These are phyloP conservation scores for Neria commutata DNA, from an alignment of 2,888 invertebrate genomes.

Conservation along the genomic window DNA sequence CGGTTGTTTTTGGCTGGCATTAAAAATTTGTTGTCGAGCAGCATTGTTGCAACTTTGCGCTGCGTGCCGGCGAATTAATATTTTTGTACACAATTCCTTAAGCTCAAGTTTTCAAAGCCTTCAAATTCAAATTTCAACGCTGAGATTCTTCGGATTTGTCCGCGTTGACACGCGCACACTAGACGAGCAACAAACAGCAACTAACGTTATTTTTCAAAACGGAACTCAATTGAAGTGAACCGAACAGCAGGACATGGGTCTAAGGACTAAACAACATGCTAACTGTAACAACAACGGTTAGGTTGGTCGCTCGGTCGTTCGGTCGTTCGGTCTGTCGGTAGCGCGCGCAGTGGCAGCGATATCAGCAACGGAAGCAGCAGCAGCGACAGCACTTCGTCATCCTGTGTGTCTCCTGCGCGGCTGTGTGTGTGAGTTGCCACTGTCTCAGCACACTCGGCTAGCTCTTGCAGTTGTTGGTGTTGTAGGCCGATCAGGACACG, in stretches of 20 bases:
- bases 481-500: not conserved
- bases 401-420: not conserved
- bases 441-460: no score
- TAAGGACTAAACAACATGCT: conserved; percentile 37
- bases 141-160: conserved; percentile 31
- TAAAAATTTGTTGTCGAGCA: not conserved
- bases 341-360: conserved; percentile 33
- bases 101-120: not conserved
- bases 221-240: conserved; percentile 51
- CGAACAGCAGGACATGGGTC: conserved; percentile 39
- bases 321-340: no score
- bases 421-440: not conserved
- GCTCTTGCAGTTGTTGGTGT: not conserved
- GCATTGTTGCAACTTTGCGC: no score
- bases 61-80: no score
- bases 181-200: conserved; percentile 59
- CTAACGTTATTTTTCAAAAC: conserved; percentile 56
- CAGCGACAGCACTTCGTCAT: conserved; percentile 8
- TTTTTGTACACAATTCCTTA: not conserved
- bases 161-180: conserved; percentile 57
- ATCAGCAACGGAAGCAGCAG: conserved; percentile 20
- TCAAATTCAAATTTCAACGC: not conserved
- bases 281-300: not conserved
- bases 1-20: conserved; percentile 24
- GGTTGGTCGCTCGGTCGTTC: no score